A percentile compares a stretch with the other conserved stretches of the same genome.
phyloP scores from a whole-genome alignment of 2,888 invertebrate species.

The Ametastegia equiseti region DNA sequence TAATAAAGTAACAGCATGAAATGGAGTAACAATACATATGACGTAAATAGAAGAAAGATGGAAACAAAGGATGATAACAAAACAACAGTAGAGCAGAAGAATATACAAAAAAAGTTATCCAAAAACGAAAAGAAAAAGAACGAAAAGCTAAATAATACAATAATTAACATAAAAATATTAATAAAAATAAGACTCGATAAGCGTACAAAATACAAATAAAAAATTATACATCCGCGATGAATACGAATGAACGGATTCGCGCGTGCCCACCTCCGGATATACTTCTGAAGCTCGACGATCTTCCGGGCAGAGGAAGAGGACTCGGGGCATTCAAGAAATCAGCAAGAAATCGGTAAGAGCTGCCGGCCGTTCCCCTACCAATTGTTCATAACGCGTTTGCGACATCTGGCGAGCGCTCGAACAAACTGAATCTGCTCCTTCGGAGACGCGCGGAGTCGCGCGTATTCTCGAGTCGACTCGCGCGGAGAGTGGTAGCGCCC shows the following conservation, averaged over 20 bases:
- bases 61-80: too few species aligned
- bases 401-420: conserved; percentile 60
- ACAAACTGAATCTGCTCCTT: conserved; percentile 54
- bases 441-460: conserved; percentile 63
- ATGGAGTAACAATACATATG: too few species aligned
- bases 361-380: conserved; percentile 20
- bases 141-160: too few species aligned
- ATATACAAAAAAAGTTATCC: too few species aligned
- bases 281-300: conserved; percentile 43
- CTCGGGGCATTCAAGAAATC: conserved; percentile 62
- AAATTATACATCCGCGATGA: neutral
- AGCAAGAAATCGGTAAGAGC: conserved; percentile 51
- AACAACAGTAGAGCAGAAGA: too few species aligned
- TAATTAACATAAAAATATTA: too few species aligned
- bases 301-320: conserved; percentile 1
- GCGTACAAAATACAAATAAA: too few species aligned
- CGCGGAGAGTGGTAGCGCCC: conserved; percentile 68
- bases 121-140: too few species aligned
- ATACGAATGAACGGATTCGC: neutral
- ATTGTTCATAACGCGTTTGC: conserved; percentile 51
- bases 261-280: conserved; percentile 38
- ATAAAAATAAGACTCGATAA: too few species aligned
- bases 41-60: too few species aligned
- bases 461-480: conserved; percentile 72
- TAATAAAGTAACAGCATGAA: too few species aligned